Evolutionary conservation across 2,113 vertebrate species (phyloP).

Genomic region (Collichthys lucidus): DNA sequence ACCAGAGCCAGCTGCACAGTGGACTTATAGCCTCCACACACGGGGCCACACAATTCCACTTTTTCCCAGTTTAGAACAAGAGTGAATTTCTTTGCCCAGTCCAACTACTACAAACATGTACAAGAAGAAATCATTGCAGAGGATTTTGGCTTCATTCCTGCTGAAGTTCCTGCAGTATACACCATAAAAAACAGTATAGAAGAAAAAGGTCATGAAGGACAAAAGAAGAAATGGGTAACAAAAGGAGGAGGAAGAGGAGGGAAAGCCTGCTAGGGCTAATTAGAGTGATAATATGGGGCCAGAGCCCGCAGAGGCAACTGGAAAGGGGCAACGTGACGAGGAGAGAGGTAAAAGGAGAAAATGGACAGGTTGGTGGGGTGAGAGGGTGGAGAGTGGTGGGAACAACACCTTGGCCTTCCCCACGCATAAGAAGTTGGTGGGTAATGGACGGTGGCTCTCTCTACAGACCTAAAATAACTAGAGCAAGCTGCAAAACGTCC

Average conservation of each 20-base stretch:
- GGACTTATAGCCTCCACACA: no score
- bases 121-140: not conserved
- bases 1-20: no score
- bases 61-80: not conserved
- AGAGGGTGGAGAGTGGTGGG: slow-evolving; percentile 51
- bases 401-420: slow-evolving; percentile 45
- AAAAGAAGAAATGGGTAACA: slow-evolving; percentile 52
- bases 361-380: slow-evolving; percentile 26
- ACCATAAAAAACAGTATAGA: slow-evolving; percentile 2
- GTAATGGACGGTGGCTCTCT: slow-evolving; percentile 22
- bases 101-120: not conserved
- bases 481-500: slow-evolving; percentile 10
- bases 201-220: slow-evolving; percentile 55
- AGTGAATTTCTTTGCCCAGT: not conserved
- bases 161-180: not conserved
- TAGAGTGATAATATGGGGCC: slow-evolving; percentile 52
- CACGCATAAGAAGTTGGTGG: slow-evolving; percentile 9
- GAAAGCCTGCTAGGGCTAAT: slow-evolving; percentile 58
- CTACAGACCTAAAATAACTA: slow-evolving; percentile 36
- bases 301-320: slow-evolving; percentile 30
- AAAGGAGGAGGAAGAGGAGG: slow-evolving; percentile 37
- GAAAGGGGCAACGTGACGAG: slow-evolving; percentile 28
- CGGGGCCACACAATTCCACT: no score
- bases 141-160: not conserved
- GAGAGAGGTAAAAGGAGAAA: slow-evolving; percentile 10